phyloP scores from a whole-genome alignment of 2,888 invertebrate species.

The Erannis defoliaria region DNA sequence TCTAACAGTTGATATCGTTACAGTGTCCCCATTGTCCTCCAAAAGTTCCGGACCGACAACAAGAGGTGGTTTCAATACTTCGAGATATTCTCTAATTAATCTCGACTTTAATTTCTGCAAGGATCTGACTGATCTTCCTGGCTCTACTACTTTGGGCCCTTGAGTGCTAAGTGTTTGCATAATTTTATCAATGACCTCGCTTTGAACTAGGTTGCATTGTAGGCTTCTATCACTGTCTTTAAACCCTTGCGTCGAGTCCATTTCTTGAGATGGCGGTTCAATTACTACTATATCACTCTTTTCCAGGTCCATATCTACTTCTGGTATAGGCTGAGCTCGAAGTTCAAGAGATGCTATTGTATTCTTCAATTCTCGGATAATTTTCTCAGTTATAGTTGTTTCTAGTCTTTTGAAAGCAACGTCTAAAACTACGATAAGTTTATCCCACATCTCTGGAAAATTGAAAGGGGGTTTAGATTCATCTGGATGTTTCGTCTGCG shows the following conservation, averaged over 20 bases:
- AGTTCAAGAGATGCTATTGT: constrained; percentile 28
- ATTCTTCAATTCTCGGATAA: constrained; percentile 63
- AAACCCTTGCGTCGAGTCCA: constrained; percentile 32
- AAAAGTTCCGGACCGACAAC: constrained; percentile 24
- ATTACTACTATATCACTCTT: constrained; percentile 20
- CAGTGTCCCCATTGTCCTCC: constrained; percentile 50
- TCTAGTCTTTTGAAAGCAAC: constrained; percentile 65
- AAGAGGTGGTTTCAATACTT: constrained; percentile 52
- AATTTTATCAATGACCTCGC: constrained; percentile 64
- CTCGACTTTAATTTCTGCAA: constrained; percentile 49
- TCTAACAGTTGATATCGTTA: constrained; percentile 49
- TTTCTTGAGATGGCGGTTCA: constrained; percentile 37
- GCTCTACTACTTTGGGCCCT: constrained; percentile 38
- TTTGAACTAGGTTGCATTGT: constrained; percentile 69
- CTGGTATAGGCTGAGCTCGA: constrained; percentile 10
- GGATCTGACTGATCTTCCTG: constrained; percentile 27
- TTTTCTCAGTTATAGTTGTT: constrained; percentile 63
- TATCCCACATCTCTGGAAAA: constrained; percentile 66
- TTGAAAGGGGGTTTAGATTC: constrained; percentile 51
- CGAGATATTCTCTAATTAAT: constrained; percentile 55
- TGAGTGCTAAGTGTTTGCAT: constrained; percentile 57
- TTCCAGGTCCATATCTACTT: constrained; percentile 27
- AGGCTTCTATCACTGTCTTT: constrained; percentile 48
- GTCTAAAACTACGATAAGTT: constrained; percentile 62
- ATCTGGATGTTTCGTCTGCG: constrained; percentile 47